Percentiles rank a stretch among this genome's conserved stretches.
These are phyloP conservation scores for Cataglyphis albicans DNA, from an alignment of 2,888 invertebrate genomes.

Conservation along the genomic window DNA sequence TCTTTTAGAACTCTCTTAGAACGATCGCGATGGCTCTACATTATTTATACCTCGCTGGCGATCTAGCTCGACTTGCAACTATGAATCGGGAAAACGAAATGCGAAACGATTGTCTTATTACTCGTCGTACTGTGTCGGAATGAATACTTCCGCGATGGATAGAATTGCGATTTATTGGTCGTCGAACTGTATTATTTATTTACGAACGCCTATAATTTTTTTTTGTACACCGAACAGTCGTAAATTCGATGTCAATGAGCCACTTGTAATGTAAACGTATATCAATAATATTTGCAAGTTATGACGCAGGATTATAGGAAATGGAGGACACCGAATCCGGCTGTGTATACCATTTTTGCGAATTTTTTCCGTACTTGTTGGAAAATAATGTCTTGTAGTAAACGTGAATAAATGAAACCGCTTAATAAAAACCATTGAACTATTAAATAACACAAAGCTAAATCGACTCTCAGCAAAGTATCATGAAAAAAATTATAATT, in stretches of 20 bases:
- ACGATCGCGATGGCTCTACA: slow-evolving; percentile 73
- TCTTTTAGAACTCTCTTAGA: slow-evolving; percentile 73
- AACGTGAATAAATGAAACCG: neutral
- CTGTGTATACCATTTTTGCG: neutral
- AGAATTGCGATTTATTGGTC: slow-evolving; percentile 45
- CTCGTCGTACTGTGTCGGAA: slow-evolving; percentile 36
- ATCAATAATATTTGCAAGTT: slow-evolving; percentile 31
- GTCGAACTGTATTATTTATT: slow-evolving; percentile 48
- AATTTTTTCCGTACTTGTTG: neutral
- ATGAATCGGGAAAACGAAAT: slow-evolving; percentile 72
- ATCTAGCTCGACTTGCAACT: slow-evolving; percentile 62
- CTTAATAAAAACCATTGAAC: neutral
- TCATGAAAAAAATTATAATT: neutral
- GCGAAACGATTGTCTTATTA: slow-evolving; percentile 70
- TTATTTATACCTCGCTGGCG: slow-evolving; percentile 72
- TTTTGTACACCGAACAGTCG: slow-evolving; percentile 17
- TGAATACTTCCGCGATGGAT: slow-evolving; percentile 24
- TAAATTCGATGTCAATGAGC: slow-evolving; percentile 24
- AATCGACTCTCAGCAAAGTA: neutral
- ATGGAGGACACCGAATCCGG: slow-evolving; percentile 1
- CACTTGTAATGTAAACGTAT: slow-evolving; percentile 30
- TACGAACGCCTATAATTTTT: slow-evolving; percentile 45
- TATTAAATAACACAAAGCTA: neutral
- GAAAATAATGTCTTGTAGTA: neutral
- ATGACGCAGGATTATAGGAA: neutral